Percentiles rank a stretch among this genome's conserved stretches.
phyloP scores from a whole-genome alignment of 2,797 vertebrate genomes.

The Paguma larvata region DNA sequence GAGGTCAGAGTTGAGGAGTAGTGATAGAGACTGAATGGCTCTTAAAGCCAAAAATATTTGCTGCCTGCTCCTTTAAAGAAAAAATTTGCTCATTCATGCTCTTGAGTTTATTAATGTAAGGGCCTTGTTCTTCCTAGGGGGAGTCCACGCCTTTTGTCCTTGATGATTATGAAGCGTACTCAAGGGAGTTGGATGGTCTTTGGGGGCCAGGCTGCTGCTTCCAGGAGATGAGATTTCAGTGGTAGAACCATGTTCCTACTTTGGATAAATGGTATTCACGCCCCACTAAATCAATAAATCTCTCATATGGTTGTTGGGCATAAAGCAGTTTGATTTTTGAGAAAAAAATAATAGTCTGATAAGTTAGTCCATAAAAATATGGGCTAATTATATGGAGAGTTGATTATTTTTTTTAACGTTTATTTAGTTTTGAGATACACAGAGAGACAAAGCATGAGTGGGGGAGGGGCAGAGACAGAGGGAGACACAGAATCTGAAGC shows the following conservation, averaged over 20 bases:
- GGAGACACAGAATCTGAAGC: no score
- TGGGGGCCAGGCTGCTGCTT: background rate
- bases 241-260: background rate
- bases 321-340: background rate
- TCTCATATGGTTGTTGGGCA: background rate
- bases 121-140: background rate
- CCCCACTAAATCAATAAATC: background rate
- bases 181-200: background rate
- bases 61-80: no score
- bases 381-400: background rate
- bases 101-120: background rate
- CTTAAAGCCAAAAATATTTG: background rate
- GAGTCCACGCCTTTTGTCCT: background rate
- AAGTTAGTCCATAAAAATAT: conserved; percentile 32
- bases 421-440: no score
- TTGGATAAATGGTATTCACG: background rate
- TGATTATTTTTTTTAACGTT: background rate
- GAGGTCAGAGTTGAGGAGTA: background rate
- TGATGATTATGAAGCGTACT: background rate
- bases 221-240: background rate
- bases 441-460: no score
- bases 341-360: background rate
- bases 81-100: background rate
- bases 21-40: background rate
- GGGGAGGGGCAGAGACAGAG: no score